Percentiles rank a stretch among this genome's conserved stretches.
Conservation (phyloP, 2,888 invertebrate species). For the Lycophotia porphyrea region DNA sequence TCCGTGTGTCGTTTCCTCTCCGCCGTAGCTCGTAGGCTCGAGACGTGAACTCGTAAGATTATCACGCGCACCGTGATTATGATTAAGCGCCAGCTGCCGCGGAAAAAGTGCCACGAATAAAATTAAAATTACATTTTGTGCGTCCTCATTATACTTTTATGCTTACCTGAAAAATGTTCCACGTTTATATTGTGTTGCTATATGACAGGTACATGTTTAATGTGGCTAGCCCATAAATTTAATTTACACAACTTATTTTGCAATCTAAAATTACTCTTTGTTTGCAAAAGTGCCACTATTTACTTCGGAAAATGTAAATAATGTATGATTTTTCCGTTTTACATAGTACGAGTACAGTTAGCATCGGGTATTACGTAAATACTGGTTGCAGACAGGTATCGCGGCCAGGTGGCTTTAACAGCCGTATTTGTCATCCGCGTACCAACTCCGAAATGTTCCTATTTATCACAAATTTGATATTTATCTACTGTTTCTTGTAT, state of each 20-base stretch:
- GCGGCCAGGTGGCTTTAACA: conserved; percentile 85
- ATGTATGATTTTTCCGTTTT: conserved; percentile 54
- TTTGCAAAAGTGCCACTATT: conserved; percentile 15
- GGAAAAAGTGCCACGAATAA: conserved; percentile 78
- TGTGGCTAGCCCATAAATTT: conserved; percentile 22
- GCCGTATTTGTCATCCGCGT: conserved; percentile 85
- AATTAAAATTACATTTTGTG: conserved; percentile 83
- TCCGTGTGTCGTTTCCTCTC: conserved; percentile 81
- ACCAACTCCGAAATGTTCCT: conserved; percentile 79
- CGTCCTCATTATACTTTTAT: conserved; percentile 76
- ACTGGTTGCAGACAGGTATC: conserved; percentile 80
- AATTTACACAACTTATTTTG: conserved; percentile 12
- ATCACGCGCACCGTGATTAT: conserved; percentile 83
- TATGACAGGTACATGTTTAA: conserved; percentile 26
- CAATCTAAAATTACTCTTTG: conserved; percentile 6
- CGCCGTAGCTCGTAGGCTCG: conserved; percentile 75
- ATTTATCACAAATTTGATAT: conserved; percentile 84
- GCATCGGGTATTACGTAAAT: conserved; percentile 72
- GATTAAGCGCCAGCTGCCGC: conserved; percentile 80
- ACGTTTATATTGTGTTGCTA: conserved; percentile 52
- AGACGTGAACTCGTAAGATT: conserved; percentile 74
- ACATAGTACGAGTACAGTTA: conserved; percentile 62
- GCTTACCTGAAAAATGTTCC: conserved; percentile 67
- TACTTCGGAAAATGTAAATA: conserved; percentile 18
- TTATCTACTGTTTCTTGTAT: conserved; percentile 74